A percentile compares a stretch with the other conserved stretches of the same genome.
Evolutionary conservation across 64 coral and sea anemone species (phyloP).

Genomic region (Actinia tenebrosa): DNA sequence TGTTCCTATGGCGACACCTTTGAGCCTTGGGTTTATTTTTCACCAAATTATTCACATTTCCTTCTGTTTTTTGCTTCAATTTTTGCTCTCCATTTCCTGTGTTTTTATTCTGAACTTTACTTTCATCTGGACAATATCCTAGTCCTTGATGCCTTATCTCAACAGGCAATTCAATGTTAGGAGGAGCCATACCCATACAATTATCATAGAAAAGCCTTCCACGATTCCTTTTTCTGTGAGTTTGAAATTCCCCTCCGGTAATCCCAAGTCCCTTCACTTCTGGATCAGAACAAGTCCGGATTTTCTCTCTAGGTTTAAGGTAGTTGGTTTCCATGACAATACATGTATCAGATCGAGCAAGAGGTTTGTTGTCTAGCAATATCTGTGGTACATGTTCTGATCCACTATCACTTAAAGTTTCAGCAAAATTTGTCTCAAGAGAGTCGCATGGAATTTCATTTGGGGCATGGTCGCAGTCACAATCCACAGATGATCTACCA

Average conservation of each 20-base stretch:
- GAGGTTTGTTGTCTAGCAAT: not conserved
- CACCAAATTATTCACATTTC: not conserved
- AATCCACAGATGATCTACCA: not conserved
- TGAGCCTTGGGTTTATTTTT: not conserved
- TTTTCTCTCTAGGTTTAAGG: not conserved
- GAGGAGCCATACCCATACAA: not conserved
- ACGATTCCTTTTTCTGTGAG: not conserved
- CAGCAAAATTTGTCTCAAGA: not conserved
- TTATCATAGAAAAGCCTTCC: not conserved
- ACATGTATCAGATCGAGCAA: not conserved
- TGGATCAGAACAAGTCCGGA: constrained; percentile 4
- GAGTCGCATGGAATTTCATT: not conserved
- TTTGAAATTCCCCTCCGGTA: not conserved
- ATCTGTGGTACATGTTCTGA: not conserved
- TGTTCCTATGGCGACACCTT: not conserved
- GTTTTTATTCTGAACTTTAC: not conserved
- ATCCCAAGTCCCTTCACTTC: not conserved
- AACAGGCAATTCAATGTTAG: constrained; percentile 1
- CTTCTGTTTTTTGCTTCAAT: not conserved
- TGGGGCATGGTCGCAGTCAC: not conserved
- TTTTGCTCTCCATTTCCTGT: not conserved
- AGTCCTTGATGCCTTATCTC: not conserved
- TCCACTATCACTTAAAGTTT: not conserved
- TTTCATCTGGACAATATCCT: not conserved
- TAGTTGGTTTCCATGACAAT: not conserved